phyloP scores from a whole-genome alignment of 2,888 invertebrate genomes.

The Drosophila maculinotata region DNA sequence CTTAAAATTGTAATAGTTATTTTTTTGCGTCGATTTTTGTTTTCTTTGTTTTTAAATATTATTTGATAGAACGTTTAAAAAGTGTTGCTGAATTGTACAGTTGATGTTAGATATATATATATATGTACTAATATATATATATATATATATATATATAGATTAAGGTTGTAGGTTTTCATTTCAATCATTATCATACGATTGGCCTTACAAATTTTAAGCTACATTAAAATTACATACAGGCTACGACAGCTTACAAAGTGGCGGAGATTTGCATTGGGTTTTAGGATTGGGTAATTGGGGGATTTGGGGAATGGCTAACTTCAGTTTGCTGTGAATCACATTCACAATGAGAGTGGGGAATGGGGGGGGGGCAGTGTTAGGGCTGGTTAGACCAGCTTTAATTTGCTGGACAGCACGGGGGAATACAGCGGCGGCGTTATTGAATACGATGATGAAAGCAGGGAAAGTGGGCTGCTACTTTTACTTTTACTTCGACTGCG shows the following conservation, averaged over 20 bases:
- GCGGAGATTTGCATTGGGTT: neutral
- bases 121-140: conserved; percentile 6
- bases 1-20: conserved; percentile 30
- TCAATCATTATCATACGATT: conserved; percentile 48
- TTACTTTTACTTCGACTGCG: neutral
- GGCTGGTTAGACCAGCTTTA: conserved; percentile 30
- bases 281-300: neutral
- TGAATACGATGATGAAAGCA: conserved; percentile 51
- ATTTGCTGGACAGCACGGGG: conserved; percentile 34
- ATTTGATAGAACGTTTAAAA: conserved; percentile 14
- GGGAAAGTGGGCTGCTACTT: neutral
- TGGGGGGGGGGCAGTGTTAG: too few relatives aligned
- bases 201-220: conserved; percentile 53
- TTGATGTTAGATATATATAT: conserved; percentile 19
- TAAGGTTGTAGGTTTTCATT: conserved; percentile 4
- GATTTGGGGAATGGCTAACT: conserved; percentile 1
- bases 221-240: conserved; percentile 41
- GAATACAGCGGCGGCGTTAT: conserved; percentile 62
- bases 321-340: conserved; percentile 32
- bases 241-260: conserved; percentile 7
- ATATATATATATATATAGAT: conserved; percentile 4
- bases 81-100: conserved; percentile 36
- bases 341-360: conserved; percentile 6
- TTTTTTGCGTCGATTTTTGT: conserved; percentile 10
- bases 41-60: neutral